These are phyloP conservation scores for Plectus sambesii DNA, from an alignment of 1,140 invertebrate genomes.

Conservation along the genomic window DNA sequence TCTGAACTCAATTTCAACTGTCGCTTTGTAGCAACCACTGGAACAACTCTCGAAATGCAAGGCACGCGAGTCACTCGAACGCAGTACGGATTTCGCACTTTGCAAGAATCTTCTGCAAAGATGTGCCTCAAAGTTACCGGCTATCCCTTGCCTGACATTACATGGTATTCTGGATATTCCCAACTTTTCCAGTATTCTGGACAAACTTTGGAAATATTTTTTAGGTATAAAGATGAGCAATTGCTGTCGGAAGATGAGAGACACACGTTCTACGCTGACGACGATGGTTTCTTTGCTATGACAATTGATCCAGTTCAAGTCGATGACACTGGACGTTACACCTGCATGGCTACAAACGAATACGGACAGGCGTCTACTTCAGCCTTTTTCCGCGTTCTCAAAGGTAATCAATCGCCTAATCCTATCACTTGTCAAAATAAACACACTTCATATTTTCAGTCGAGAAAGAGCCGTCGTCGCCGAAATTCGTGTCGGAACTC, in stretches of 20 bases:
- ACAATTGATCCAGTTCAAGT: constrained; percentile 68
- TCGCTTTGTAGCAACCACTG: constrained; percentile 36
- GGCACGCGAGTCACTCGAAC: constrained; percentile 43
- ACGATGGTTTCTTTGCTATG: constrained; percentile 76
- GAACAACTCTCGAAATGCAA: constrained; percentile 45
- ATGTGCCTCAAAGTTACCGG: constrained; percentile 81
- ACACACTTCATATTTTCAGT: constrained; percentile 18
- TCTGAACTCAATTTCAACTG: background rate
- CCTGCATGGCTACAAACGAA: constrained; percentile 60
- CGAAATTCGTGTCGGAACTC: constrained; percentile 30
- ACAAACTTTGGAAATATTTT: too few species aligned
- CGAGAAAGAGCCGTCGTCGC: constrained; percentile 44
- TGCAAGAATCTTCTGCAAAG: constrained; percentile 78
- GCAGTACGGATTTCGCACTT: constrained; percentile 61
- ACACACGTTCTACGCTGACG: constrained; percentile 61
- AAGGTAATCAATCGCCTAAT: constrained; percentile 19
- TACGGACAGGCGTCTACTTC: constrained; percentile 44
- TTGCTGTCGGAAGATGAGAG: constrained; percentile 63
- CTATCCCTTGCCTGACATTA: constrained; percentile 79
- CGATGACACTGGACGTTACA: constrained; percentile 76
- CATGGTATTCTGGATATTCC: too few species aligned
- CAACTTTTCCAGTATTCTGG: too few species aligned
- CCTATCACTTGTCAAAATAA: background rate
- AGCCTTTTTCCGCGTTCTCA: constrained; percentile 43
- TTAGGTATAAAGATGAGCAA: constrained; percentile 69